A percentile compares a stretch with the other conserved stretches of the same genome.
phyloP scores from a whole-genome alignment of 2,888 invertebrate genomes.

The Coleophora flavipennella region DNA sequence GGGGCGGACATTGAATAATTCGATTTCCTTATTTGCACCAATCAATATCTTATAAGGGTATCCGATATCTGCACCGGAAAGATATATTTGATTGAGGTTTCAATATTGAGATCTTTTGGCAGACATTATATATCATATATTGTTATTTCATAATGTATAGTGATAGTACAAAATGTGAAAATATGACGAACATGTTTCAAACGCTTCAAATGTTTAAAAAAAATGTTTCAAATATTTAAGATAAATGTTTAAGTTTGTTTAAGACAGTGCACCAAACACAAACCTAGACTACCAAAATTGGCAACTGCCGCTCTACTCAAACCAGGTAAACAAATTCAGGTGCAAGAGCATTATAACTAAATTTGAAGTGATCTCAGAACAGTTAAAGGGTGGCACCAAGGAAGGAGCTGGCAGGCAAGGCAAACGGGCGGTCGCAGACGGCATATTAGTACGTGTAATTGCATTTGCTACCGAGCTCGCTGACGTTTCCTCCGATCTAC shows the following conservation, averaged over 20 bases:
- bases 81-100: slow-evolving; percentile 19
- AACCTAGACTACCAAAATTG: slow-evolving; percentile 3
- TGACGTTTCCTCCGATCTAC: slow-evolving; percentile 60
- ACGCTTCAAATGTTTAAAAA: too few species aligned
- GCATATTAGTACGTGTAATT: slow-evolving; percentile 67
- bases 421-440: slow-evolving; percentile 58
- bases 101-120: slow-evolving; percentile 22
- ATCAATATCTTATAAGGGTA: slow-evolving; percentile 66
- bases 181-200: too few species aligned
- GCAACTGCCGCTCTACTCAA: slow-evolving; percentile 5
- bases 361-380: slow-evolving; percentile 49
- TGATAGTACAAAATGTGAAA: too few species aligned
- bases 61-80: slow-evolving; percentile 39
- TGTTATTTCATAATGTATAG: too few species aligned
- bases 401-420: slow-evolving; percentile 27
- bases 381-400: slow-evolving; percentile 51
- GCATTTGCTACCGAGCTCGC: slow-evolving; percentile 66
- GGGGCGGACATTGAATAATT: slow-evolving; percentile 73
- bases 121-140: neutral
- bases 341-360: slow-evolving; percentile 45
- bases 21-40: slow-evolving; percentile 72
- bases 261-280: slow-evolving; percentile 9
- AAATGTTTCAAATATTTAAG: too few species aligned
- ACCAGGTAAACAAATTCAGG: slow-evolving; percentile 37
- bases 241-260: too few species aligned